A percentile compares a stretch with the other conserved stretches of the same genome.
Evolutionary conservation across 2,113 vertebrate species (phyloP).

Genomic region (Onychostruthus taczanowskii): DNA sequence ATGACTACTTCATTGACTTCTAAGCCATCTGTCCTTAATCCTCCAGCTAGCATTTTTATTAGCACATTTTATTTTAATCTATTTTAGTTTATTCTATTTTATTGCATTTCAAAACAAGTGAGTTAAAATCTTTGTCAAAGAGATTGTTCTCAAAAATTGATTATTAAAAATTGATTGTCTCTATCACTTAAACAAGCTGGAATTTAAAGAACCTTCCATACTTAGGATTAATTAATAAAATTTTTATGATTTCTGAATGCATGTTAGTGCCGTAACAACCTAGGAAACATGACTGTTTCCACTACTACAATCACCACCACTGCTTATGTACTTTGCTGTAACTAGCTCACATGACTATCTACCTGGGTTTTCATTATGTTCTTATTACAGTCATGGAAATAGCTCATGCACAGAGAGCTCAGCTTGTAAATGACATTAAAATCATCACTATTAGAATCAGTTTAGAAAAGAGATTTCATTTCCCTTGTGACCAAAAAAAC

Average conservation of each 20-base stretch:
- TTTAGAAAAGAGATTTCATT: background rate
- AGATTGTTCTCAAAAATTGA: background rate
- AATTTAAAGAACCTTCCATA: background rate
- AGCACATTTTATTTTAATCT: background rate
- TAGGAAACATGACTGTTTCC: background rate
- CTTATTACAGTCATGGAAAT: background rate
- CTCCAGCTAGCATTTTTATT: slow-evolving; percentile 1
- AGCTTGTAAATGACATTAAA: background rate
- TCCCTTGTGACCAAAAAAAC: background rate
- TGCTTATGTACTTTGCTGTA: background rate
- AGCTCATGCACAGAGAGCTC: background rate
- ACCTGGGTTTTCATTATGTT: background rate
- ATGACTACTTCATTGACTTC: background rate
- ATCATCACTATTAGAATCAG: background rate
- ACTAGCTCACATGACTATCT: background rate
- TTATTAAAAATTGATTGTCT: background rate
- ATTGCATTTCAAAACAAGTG: background rate
- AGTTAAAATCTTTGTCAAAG: background rate
- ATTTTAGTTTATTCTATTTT: background rate
- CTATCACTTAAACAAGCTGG: background rate
- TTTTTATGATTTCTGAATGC: background rate
- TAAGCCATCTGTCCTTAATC: background rate
- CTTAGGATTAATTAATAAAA: background rate
- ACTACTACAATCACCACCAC: background rate
- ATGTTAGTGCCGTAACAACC: background rate